Evolutionary conservation across 2,888 invertebrate genomes (phyloP), one percentile per base, ranked within the genome.

Genomic region (Falcaria lacertinaria): DNA sequence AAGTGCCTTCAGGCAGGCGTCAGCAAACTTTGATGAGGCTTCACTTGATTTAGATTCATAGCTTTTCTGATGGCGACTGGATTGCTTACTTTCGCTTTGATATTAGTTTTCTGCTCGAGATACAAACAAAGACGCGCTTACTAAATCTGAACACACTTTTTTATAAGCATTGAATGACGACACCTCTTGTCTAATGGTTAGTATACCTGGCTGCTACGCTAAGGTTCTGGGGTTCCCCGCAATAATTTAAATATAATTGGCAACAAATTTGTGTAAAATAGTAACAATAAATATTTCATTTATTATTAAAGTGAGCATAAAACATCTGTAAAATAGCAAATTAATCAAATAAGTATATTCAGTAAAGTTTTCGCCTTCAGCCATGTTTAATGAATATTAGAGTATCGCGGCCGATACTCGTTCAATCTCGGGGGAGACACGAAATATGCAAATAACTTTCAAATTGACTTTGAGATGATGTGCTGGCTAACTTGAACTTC

Each of bases 1-100:
- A 74, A 81, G 71, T 63, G 78, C 74, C 76, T 60, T 56, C 67
- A 64, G 69, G 63, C 54, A 57, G 57, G 60, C 67, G 67, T 67
- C 72, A 62, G 57, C 70, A 60, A 84, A 83, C 76, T 85, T 82
- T 80, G 83, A 83, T 83, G 75, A 82, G 74, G 63, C 70, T 70
- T 68, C 67, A 59, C 76, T 76, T 79, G 77, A 81, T 83, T 83
- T 81, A 80, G 74, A 83, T 84, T 85, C 82, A 83, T 84, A 75
- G 82, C 76, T 75, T 80, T 74, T 72, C 72, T 75, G 74, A 72
- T 72, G 68, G 66, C 59, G 62, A 71, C 68, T 63, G 67, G 59
- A 73, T 77, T 76, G 75, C 72, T 73, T 74, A 60, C 66, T 70
- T 68, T 56, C 51, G 61, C 66, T 69, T 69, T 66, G 64, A 69